phyloP scores from a whole-genome alignment of 2,888 invertebrate species.

The Drosophila falleni region DNA sequence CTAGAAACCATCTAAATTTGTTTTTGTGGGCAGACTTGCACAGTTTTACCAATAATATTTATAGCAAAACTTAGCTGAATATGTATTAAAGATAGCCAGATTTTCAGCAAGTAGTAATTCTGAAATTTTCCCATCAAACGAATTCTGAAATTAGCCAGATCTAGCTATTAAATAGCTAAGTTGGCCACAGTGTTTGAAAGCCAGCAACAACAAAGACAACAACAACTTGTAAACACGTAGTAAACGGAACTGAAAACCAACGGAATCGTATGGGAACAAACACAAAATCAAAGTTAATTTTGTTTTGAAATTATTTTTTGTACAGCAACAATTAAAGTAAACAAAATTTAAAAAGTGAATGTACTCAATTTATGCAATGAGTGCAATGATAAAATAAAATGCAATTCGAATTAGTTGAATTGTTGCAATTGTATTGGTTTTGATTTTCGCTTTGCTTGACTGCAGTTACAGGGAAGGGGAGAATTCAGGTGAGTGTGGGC shows the following conservation, averaged over 20 bases:
- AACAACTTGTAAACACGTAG: conserved; percentile 62
- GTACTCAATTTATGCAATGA: background rate
- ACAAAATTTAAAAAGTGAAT: conserved; percentile 23
- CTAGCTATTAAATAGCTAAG: too few species aligned
- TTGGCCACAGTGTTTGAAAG: too few species aligned
- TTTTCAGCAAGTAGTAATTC: too few species aligned
- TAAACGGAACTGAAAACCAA: conserved; percentile 39
- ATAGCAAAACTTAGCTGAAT: too few species aligned
- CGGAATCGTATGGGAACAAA: conserved; percentile 14
- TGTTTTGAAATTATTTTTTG: background rate
- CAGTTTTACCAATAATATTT: too few species aligned
- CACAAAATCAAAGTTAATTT: conserved; percentile 10
- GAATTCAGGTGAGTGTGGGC: conserved; percentile 47
- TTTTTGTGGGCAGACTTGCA: too few species aligned
- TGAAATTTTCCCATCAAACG: too few species aligned
- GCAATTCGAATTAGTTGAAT: conserved; percentile 10
- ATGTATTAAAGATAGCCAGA: too few species aligned
- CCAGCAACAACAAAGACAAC: conserved; percentile 40
- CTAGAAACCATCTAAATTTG: too few species aligned
- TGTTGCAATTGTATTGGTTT: conserved; percentile 35
- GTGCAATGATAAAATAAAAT: conserved; percentile 12
- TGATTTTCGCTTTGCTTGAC: conserved; percentile 38
- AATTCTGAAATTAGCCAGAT: too few species aligned
- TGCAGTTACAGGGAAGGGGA: conserved; percentile 35
- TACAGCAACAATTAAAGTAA: conserved; percentile 7